A percentile compares a stretch with the other conserved stretches of the same genome.
Conservation (phyloP, 2,797 vertebrate genomes). For the Emys orbicularis region DNA sequence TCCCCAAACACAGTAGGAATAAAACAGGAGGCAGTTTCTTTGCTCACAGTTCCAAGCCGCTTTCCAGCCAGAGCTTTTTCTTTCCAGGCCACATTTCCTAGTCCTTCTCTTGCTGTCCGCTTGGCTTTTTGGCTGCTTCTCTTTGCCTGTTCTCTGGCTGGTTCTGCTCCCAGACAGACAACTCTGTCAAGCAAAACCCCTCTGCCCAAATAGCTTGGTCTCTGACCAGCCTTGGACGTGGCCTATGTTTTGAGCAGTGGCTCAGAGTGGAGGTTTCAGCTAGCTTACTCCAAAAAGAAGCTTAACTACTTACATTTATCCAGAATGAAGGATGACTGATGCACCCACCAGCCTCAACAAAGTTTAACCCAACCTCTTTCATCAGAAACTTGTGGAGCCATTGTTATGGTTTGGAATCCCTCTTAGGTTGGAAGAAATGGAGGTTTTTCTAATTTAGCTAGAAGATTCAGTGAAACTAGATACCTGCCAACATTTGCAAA, state of each 20-base stretch:
- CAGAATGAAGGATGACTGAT: background rate
- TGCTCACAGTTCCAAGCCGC: background rate
- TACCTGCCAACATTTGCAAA: background rate
- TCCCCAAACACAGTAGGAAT: background rate
- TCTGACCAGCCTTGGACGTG: background rate
- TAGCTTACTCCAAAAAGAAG: background rate
- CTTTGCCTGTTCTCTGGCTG: background rate
- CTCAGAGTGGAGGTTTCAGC: background rate
- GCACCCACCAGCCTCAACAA: background rate
- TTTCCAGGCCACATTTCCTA: background rate
- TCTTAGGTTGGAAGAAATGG: background rate
- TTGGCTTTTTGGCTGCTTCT: background rate
- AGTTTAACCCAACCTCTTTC: background rate
- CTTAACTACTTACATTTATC: fast-evolving
- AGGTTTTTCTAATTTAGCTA: background rate
- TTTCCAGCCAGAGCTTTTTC: background rate
- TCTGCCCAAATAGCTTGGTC: background rate
- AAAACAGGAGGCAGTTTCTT: background rate
- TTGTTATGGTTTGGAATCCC: fast-evolving
- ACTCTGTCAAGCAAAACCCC: background rate
- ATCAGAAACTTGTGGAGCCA: background rate
- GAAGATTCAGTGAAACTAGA: background rate
- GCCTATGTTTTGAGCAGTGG: background rate
- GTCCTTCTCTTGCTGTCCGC: background rate
- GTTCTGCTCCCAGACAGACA: background rate